phyloP scores from a whole-genome alignment of 2,113 vertebrate species.

The Percina caprodes region DNA sequence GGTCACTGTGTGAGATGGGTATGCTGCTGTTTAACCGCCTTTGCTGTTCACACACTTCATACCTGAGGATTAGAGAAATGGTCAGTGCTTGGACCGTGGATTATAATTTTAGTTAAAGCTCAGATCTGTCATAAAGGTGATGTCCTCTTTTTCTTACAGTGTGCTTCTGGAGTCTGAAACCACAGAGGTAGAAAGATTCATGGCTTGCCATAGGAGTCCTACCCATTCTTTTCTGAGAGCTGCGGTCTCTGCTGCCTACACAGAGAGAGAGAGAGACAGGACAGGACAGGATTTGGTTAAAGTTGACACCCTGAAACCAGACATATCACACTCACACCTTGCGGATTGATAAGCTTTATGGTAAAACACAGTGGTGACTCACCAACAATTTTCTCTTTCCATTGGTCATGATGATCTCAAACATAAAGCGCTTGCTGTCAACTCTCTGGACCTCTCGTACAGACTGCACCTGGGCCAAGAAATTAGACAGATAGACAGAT shows the following conservation, averaged over 20 bases:
- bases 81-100: not conserved
- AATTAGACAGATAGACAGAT: not conserved
- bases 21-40: constrained; percentile 21
- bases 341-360: not conserved
- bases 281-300: not conserved
- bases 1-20: constrained; percentile 4
- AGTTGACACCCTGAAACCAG: constrained; percentile 39
- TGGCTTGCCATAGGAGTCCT: constrained; percentile 78
- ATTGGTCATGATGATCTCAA: constrained; percentile 85
- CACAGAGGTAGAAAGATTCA: constrained; percentile 65
- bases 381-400: constrained; percentile 87
- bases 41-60: constrained; percentile 38
- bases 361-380: constrained; percentile 50
- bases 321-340: not conserved
- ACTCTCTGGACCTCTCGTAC: constrained; percentile 75
- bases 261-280: constrained; percentile 25
- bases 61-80: constrained; percentile 19
- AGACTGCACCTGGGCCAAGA: constrained; percentile 80
- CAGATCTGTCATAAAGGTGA: not conserved
- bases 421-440: constrained; percentile 74
- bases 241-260: constrained; percentile 79
- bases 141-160: constrained; percentile 51
- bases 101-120: not conserved
- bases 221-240: constrained; percentile 81
- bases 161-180: not conserved